phyloP scores from a whole-genome alignment of 1,140 invertebrate species.

The Bombyx mori region DNA sequence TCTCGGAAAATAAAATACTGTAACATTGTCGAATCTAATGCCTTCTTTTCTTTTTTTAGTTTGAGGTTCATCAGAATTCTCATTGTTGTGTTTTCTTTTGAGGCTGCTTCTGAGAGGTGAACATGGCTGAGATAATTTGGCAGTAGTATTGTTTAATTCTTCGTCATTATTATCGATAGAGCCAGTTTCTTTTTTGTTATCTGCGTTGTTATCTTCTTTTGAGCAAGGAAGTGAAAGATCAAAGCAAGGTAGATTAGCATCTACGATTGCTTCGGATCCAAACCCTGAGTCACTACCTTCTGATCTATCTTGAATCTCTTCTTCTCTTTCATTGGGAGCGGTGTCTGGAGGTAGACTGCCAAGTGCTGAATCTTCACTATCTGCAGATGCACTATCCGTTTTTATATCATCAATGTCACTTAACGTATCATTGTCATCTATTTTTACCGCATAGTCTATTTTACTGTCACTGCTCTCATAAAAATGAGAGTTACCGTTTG shows the following conservation, averaged over 20 bases:
- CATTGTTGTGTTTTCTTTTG: conserved; percentile 51
- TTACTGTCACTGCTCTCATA: conserved; percentile 66
- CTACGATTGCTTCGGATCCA: conserved; percentile 75
- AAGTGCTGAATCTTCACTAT: conserved; percentile 68
- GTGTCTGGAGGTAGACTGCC: conserved; percentile 61
- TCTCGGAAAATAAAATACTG: conserved; percentile 95
- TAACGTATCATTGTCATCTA: conserved; percentile 65
- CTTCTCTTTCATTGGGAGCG: conserved; percentile 50
- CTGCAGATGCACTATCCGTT: conserved; percentile 66
- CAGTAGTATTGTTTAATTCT: conserved; percentile 16
- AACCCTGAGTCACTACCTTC: conserved; percentile 88
- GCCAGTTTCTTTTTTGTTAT: conserved; percentile 17
- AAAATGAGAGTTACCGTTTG: conserved; percentile 59
- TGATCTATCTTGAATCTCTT: conserved; percentile 71
- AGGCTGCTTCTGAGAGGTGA: conserved; percentile 51
- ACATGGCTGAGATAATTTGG: conserved; percentile 10
- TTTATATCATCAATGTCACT: conserved; percentile 70
- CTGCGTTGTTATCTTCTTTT: conserved; percentile 29
- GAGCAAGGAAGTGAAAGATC: conserved; percentile 38
- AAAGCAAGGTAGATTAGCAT: conserved; percentile 55
- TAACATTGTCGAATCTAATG: conserved; percentile 93
- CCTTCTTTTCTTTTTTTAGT: conserved; percentile 79
- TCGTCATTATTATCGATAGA: conserved; percentile 14
- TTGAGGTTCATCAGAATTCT: conserved; percentile 29
- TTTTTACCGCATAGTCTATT: conserved; percentile 62